A percentile compares a stretch with the other conserved stretches of the same genome.
These are phyloP conservation scores for Dasyurus viverrinus DNA, from an alignment of 2,113 vertebrate species.

Conservation along the genomic window DNA sequence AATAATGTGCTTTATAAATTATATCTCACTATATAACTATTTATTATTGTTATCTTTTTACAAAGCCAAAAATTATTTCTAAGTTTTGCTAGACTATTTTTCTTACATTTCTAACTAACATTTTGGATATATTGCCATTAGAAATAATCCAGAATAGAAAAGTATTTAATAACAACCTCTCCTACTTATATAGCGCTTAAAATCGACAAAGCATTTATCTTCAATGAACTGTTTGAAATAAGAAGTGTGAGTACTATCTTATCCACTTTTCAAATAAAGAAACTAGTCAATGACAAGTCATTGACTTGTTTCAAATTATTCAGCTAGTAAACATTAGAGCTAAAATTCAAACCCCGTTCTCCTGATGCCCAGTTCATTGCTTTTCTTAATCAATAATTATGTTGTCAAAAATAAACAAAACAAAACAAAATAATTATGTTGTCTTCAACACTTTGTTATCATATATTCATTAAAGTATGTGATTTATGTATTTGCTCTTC, in stretches of 20 bases:
- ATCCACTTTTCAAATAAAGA: neutral
- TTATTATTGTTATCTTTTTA: neutral
- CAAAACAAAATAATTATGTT: neutral
- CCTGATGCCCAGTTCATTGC: neutral
- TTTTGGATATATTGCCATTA: neutral
- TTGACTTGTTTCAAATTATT: neutral
- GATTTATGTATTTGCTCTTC: neutral
- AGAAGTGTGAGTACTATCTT: neutral
- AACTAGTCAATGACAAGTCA: neutral
- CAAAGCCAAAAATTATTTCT: conserved; percentile 45
- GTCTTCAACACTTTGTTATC: neutral
- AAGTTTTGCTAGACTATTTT: conserved; percentile 50
- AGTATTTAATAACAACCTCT: neutral
- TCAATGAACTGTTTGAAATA: neutral
- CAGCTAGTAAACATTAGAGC: neutral
- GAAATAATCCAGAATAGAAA: neutral
- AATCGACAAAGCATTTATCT: neutral
- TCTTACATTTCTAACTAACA: conserved; percentile 55
- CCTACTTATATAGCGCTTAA: neutral
- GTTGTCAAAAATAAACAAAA: too few relatives aligned
- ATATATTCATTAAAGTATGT: neutral
- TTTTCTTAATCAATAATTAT: neutral
- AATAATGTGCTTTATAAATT: neutral
- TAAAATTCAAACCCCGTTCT: neutral
- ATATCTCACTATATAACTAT: neutral